Evolutionary conservation across 2,113 vertebrate species (phyloP).

Genomic region (Heterotilapia buettikoferi): DNA sequence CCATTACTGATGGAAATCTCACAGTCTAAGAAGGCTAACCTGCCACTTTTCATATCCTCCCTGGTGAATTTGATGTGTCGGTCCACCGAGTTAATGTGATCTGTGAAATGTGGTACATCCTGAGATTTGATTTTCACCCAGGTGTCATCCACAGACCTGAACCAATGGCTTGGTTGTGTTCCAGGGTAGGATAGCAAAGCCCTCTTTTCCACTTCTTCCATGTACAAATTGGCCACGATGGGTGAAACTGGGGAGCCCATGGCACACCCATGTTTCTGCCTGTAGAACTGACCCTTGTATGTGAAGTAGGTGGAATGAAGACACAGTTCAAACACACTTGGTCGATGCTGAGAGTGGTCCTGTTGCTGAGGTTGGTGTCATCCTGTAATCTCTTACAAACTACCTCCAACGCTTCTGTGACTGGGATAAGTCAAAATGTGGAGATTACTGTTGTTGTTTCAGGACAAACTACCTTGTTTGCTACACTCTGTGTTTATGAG

Average conservation of each 20-base stretch:
- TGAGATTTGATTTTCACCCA: too few species aligned
- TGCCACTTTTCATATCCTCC: too few species aligned
- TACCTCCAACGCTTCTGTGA: background rate
- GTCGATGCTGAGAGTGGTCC: rapidly evolving
- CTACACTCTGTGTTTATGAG: background rate
- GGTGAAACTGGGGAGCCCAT: background rate
- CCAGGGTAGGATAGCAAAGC: too few species aligned
- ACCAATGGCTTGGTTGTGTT: rapidly evolving
- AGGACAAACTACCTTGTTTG: background rate
- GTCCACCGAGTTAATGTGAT: too few species aligned
- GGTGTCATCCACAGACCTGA: rapidly evolving
- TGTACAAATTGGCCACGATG: background rate
- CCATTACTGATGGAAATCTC: too few species aligned
- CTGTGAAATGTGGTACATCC: too few species aligned
- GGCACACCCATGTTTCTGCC: background rate
- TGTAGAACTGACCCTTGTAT: rapidly evolving
- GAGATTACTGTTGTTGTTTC: background rate
- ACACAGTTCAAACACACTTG: background rate
- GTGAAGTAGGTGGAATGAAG: background rate
- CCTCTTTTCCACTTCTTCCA: background rate
- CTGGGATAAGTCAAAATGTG: rapidly evolving
- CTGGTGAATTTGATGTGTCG: too few species aligned
- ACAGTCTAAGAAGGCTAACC: too few species aligned
- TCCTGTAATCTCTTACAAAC: rapidly evolving
- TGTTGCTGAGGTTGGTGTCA: rapidly evolving